These are phyloP conservation scores for Ferdinandea cuprea DNA, from an alignment of 2,888 invertebrate genomes.

Conservation along the genomic window DNA sequence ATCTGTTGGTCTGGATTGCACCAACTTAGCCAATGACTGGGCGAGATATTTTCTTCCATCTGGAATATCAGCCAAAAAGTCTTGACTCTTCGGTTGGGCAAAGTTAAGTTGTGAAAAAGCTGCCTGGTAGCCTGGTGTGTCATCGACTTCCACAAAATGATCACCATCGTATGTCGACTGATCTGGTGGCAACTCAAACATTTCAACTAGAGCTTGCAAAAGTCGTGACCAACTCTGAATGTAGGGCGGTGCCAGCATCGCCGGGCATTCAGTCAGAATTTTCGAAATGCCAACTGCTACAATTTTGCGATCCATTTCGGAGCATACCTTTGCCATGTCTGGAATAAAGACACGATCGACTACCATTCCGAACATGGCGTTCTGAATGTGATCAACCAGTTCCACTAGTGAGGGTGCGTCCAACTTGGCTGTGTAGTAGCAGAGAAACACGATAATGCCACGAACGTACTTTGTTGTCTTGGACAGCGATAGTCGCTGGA, in stretches of 20 bases:
- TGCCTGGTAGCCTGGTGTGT: conserved; percentile 92
- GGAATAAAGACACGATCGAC: conserved; percentile 93
- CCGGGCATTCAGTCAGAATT: conserved; percentile 90
- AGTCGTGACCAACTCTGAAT: conserved; percentile 86
- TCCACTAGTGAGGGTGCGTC: conserved; percentile 90
- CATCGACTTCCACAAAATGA: conserved; percentile 94
- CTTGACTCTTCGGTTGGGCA: conserved; percentile 89
- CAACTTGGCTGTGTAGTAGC: conserved; percentile 92
- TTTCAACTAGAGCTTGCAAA: conserved; percentile 89
- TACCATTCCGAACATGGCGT: conserved; percentile 97
- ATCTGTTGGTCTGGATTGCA: conserved; percentile 87
- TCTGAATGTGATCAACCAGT: conserved; percentile 93
- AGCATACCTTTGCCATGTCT: conserved; percentile 94
- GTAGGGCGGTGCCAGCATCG: conserved; percentile 88
- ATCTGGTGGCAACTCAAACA: conserved; percentile 95
- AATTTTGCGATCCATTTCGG: conserved; percentile 93
- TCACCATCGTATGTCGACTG: conserved; percentile 91
- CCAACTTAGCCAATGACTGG: conserved; percentile 88
- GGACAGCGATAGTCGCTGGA: conserved; percentile 94
- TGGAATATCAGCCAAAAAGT: conserved; percentile 83
- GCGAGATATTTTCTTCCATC: conserved; percentile 87
- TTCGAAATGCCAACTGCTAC: conserved; percentile 95
- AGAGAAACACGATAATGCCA: conserved; percentile 95
- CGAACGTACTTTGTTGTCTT: conserved; percentile 98
- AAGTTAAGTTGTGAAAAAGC: conserved; percentile 94